Percentiles rank a stretch among this genome's conserved stretches.
Evolutionary conservation across 2,797 vertebrate species (phyloP).

Genomic region (Crypturellus tataupa): DNA sequence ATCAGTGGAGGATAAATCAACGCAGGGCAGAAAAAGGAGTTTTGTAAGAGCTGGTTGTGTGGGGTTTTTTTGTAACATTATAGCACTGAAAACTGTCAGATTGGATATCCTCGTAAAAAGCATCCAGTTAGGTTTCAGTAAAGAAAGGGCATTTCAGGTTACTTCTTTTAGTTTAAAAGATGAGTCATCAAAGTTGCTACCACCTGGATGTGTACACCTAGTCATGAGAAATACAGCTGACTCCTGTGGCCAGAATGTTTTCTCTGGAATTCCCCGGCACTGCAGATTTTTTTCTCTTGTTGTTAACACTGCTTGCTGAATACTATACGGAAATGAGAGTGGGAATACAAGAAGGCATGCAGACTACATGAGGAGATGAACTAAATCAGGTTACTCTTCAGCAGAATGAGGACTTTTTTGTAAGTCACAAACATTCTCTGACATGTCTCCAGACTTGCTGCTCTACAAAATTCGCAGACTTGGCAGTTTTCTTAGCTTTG

Average conservation of each 20-base stretch:
- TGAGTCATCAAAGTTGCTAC: accelerated
- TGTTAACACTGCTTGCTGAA: neutral
- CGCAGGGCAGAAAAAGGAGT: neutral
- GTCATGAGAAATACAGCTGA: neutral
- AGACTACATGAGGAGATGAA: neutral
- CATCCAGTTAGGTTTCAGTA: neutral
- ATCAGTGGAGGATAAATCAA: neutral
- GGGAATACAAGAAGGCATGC: neutral
- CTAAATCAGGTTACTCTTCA: neutral
- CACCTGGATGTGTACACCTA: neutral
- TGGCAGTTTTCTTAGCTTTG: neutral
- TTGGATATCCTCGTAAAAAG: neutral
- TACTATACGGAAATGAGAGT: neutral
- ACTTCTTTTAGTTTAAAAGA: neutral
- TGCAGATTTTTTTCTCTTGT: neutral
- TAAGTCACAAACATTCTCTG: neutral
- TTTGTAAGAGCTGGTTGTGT: neutral
- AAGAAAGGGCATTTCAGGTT: neutral
- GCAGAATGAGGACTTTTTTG: neutral
- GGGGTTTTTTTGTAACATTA: neutral
- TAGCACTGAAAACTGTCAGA: neutral
- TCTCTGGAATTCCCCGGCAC: neutral
- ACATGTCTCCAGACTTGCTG: neutral
- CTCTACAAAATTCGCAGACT: neutral
- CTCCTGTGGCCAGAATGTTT: neutral